phyloP scores from a whole-genome alignment of 2,888 invertebrate species.

The Eurois occulta region DNA sequence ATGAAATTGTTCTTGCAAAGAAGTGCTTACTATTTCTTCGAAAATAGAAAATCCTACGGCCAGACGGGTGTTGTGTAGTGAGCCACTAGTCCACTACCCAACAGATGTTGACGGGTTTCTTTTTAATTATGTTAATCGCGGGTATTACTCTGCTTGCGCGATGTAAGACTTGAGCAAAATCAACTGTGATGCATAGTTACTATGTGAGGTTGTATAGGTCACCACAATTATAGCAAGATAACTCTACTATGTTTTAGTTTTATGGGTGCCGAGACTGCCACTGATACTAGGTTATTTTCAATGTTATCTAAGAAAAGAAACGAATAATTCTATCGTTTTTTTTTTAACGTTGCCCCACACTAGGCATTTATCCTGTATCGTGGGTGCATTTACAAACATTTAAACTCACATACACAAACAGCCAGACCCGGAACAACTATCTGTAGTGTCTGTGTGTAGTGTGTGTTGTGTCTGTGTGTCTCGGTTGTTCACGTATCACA shows the following conservation, averaged over 20 bases:
- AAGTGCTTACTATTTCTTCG: neutral
- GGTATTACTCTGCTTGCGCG: neutral
- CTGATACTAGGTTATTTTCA: neutral
- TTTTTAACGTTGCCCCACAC: too few species aligned
- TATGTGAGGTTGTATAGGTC: neutral
- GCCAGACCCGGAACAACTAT: too few species aligned
- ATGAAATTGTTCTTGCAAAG: neutral
- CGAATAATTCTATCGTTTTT: too few species aligned
- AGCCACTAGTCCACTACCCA: too few species aligned
- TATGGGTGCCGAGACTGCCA: neutral
- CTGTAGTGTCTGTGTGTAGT: too few species aligned
- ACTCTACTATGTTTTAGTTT: neutral
- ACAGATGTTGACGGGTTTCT: neutral
- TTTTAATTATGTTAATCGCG: neutral
- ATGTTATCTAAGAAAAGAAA: neutral
- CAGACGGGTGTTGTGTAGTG: neutral
- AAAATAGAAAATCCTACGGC: neutral
- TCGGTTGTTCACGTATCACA: too few species aligned
- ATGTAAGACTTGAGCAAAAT: neutral
- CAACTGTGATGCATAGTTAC: neutral
- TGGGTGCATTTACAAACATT: too few species aligned
- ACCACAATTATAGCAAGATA: too few species aligned
- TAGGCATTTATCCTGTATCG: too few species aligned
- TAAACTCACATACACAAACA: too few species aligned
- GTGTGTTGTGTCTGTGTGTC: too few species aligned